Conservation (phyloP, 2,888 invertebrate genomes). For the Machimus atricapillus region DNA sequence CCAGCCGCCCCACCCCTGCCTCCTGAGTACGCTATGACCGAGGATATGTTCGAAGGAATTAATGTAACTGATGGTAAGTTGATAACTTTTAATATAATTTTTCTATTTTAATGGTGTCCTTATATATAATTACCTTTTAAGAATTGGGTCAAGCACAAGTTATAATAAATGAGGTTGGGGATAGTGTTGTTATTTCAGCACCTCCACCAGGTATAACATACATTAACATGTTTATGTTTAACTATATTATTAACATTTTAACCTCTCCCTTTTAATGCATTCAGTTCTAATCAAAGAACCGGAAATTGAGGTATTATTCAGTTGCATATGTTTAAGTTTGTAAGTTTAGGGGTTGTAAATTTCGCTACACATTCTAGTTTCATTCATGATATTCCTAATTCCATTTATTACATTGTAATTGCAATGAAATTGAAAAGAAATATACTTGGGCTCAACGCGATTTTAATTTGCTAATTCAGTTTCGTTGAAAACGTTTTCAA, state of each 20-base stretch:
- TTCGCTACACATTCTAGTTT: neutral
- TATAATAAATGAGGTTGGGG: neutral
- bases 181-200: neutral
- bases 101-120: neutral
- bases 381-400: neutral
- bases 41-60: conserved; percentile 58
- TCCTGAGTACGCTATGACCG: conserved; percentile 58
- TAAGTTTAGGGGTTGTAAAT: neutral
- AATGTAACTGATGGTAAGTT: conserved; percentile 49
- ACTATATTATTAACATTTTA: neutral
- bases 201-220: conserved; percentile 58
- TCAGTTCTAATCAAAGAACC: conserved; percentile 45
- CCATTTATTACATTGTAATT: neutral
- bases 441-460: neutral
- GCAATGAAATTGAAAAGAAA: neutral
- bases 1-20: conserved; percentile 66
- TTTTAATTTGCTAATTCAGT: neutral
- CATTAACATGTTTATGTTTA: neutral
- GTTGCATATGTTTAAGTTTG: neutral
- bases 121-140: neutral
- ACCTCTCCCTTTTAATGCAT: neutral
- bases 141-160: conserved; percentile 21
- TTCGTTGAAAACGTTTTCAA: neutral
- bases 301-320: conserved; percentile 40
- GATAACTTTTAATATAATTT: neutral